phyloP scores from a whole-genome alignment of 2,888 invertebrate genomes.

The Bellardia pandia region DNA sequence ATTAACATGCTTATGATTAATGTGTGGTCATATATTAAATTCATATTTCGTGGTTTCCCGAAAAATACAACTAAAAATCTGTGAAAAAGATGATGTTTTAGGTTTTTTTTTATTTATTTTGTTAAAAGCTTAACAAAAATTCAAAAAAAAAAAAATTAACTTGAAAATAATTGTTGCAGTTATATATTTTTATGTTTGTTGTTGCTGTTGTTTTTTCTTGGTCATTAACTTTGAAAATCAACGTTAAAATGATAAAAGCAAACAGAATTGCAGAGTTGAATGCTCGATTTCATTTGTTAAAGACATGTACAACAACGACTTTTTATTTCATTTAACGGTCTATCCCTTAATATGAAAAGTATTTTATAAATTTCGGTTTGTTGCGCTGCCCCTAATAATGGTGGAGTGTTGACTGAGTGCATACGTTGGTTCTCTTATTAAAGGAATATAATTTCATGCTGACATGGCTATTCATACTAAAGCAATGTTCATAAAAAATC shows the following conservation, averaged over 20 bases:
- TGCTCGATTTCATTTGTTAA: slow-evolving; percentile 72
- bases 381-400: background rate
- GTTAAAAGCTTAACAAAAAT: slow-evolving; percentile 42
- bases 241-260: slow-evolving; percentile 51
- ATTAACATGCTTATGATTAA: slow-evolving; percentile 72
- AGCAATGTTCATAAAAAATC: too few relatives aligned
- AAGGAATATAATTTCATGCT: too few relatives aligned
- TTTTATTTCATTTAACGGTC: slow-evolving; percentile 72
- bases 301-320: slow-evolving; percentile 66
- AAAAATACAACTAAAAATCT: slow-evolving; percentile 59
- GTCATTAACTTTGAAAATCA: slow-evolving; percentile 69
- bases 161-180: slow-evolving; percentile 73
- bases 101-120: slow-evolving; percentile 29
- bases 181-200: slow-evolving; percentile 48
- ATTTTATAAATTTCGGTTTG: slow-evolving; percentile 37
- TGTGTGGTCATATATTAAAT: slow-evolving; percentile 73
- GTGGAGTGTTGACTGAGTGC: background rate
- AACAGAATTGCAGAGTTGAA: slow-evolving; percentile 64
- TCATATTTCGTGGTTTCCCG: slow-evolving; percentile 72
- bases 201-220: slow-evolving; percentile 21
- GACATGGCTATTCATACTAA: too few relatives aligned
- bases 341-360: slow-evolving; percentile 68
- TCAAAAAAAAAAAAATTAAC: slow-evolving; percentile 55
- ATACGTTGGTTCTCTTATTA: background rate
- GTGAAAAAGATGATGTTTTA: slow-evolving; percentile 40